Evolutionary conservation across 1,140 invertebrate species (phyloP).

Genomic region (Platyura marginata): DNA sequence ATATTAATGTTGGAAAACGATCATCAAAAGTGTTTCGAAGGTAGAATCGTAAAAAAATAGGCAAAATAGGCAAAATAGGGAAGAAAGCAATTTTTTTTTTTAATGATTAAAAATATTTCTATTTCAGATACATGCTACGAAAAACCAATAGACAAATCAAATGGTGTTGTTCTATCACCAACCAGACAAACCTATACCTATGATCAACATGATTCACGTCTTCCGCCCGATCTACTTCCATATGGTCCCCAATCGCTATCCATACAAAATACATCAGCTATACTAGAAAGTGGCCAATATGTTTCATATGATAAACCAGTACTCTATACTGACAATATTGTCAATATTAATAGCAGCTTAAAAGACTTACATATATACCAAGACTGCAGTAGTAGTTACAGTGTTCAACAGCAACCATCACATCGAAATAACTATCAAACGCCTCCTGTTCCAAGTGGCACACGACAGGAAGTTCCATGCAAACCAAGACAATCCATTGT

Average conservation of each 20-base stretch:
- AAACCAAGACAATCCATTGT: constrained; percentile 7
- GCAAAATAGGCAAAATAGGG: no score
- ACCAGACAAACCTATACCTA: background rate
- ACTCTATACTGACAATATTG: constrained; percentile 1
- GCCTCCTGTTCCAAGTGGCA: background rate
- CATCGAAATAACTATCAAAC: background rate
- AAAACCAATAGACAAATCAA: background rate
- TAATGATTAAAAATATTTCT: no score
- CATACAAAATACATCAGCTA: background rate
- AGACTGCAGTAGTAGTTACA: background rate
- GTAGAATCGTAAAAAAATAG: no score
- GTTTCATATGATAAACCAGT: constrained; percentile 3
- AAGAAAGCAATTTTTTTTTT: no score
- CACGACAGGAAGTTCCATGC: background rate
- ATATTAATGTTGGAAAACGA: no score
- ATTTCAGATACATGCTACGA: background rate
- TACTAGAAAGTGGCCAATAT: constrained; percentile 1
- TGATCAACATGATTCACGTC: background rate
- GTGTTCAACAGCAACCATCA: background rate
- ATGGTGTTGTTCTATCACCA: background rate
- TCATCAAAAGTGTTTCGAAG: no score
- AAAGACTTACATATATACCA: constrained; percentile 4
- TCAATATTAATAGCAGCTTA: constrained; percentile 1
- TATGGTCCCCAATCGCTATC: background rate
- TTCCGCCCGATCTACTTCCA: constrained; percentile 1